Percentiles rank a stretch among this genome's conserved stretches.
Evolutionary conservation across 2,888 invertebrate species (phyloP).

Genomic region (Polydrusus pterygomalis): DNA sequence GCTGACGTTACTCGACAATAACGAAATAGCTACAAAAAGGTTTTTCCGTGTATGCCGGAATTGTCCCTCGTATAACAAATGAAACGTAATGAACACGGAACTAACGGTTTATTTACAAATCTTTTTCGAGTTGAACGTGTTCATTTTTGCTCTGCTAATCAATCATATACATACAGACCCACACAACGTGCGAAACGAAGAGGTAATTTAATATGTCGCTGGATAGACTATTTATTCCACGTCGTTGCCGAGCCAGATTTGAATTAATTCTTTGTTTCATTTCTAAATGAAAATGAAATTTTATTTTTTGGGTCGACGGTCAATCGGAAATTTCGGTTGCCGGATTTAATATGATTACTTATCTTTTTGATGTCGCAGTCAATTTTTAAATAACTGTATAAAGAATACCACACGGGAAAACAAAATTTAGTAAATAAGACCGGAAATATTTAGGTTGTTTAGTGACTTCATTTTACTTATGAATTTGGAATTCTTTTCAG

Average conservation of each 20-base stretch:
- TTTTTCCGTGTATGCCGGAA: not conserved
- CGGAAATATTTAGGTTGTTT: too few relatives aligned
- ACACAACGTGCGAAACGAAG: conserved; percentile 42
- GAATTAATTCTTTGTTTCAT: conserved; percentile 44
- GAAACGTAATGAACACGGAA: conserved; percentile 34
- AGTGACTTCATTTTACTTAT: too few relatives aligned
- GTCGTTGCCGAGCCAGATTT: conserved; percentile 39
- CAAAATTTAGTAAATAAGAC: too few relatives aligned
- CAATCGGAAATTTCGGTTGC: conserved; percentile 4
- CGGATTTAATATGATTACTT: conserved; percentile 9
- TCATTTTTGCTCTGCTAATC: conserved; percentile 42
- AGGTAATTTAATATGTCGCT: conserved; percentile 43
- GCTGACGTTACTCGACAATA: too few relatives aligned
- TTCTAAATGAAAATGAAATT: conserved; percentile 36
- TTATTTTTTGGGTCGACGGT: conserved; percentile 17
- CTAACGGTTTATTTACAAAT: conserved; percentile 40
- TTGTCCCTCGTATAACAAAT: conserved; percentile 12
- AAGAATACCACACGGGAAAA: not conserved
- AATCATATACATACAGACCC: conserved; percentile 38
- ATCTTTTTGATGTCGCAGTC: not conserved
- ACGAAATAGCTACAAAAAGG: too few relatives aligned
- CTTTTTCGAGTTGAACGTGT: conserved; percentile 38
- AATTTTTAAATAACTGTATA: not conserved
- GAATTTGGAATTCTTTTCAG: too few relatives aligned
- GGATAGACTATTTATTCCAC: conserved; percentile 45